Conservation (phyloP, 2,888 invertebrate species). For the Aspidapion aeneum region DNA sequence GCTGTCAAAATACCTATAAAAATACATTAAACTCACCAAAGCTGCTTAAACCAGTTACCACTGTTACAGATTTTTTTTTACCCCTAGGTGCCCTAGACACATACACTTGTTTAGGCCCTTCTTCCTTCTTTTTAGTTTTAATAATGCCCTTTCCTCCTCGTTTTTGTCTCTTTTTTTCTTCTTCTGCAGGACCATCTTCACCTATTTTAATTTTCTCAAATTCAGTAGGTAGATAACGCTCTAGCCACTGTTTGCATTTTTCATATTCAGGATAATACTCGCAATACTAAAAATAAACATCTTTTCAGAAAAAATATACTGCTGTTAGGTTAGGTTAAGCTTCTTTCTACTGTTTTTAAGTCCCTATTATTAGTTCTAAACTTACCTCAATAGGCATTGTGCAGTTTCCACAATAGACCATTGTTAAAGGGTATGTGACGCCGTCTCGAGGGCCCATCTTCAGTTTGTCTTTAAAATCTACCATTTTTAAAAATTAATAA, state of each 20-base stretch:
- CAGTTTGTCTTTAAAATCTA: constrained; percentile 61
- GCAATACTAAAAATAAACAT: constrained; percentile 69
- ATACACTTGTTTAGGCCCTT: constrained; percentile 80
- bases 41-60: constrained; percentile 91
- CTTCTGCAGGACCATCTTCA: constrained; percentile 68
- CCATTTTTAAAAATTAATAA: too few relatives aligned
- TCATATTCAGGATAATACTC: constrained; percentile 98
- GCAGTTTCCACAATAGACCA: constrained; percentile 92
- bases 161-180: constrained; percentile 94
- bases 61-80: constrained; percentile 98
- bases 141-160: constrained; percentile 95
- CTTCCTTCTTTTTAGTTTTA: constrained; percentile 92
- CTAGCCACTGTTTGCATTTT: constrained; percentile 96
- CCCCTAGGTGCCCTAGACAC: constrained; percentile 90
- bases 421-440: constrained; percentile 75
- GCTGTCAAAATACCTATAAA: constrained; percentile 4
- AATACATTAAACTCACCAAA: constrained; percentile 79
- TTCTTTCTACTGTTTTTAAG: too few relatives aligned
- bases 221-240: constrained; percentile 89
- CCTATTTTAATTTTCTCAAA: constrained; percentile 84
- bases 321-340: too few relatives aligned
- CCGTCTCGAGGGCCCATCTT: constrained; percentile 53
- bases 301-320: too few relatives aligned
- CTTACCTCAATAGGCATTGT: constrained; percentile 87
- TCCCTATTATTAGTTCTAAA: too few relatives aligned